These are phyloP conservation scores for Montipora efflorescens DNA, from an alignment of 64 coral and sea anemone species.

Conservation along the genomic window DNA sequence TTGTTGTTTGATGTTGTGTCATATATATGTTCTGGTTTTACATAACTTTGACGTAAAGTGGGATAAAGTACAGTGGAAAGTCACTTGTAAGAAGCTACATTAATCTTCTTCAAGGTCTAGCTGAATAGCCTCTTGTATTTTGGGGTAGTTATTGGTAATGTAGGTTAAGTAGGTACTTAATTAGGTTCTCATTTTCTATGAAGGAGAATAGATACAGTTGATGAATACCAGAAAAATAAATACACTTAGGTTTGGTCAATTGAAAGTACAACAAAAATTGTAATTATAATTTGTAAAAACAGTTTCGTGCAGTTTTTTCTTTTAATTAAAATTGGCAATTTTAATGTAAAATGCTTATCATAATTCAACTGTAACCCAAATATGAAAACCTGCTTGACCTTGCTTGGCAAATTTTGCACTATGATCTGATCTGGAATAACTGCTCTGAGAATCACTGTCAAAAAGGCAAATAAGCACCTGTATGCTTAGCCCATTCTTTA, in stretches of 20 bases:
- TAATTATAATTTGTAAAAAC: slow-evolving; percentile 16
- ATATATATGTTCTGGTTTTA: slow-evolving; percentile 15
- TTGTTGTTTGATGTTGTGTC: slow-evolving; percentile 12
- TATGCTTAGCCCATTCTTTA: background rate
- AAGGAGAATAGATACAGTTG: background rate
- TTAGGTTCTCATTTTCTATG: background rate
- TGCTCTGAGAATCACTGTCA: background rate
- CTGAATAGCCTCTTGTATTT: slow-evolving; percentile 20
- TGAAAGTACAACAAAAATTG: slow-evolving; percentile 21
- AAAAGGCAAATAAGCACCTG: slow-evolving; percentile 1
- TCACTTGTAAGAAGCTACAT: slow-evolving; percentile 54
- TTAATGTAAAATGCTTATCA: background rate
- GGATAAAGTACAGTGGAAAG: slow-evolving; percentile 31
- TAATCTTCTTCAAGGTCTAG: slow-evolving; percentile 22
- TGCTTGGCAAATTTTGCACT: slow-evolving; percentile 20
- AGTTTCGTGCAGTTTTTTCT: slow-evolving; percentile 9
- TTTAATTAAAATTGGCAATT: slow-evolving; percentile 7
- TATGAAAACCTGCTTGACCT: slow-evolving; percentile 20
- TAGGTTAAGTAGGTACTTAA: slow-evolving; percentile 3
- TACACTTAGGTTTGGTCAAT: background rate
- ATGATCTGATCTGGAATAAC: slow-evolving; percentile 1
- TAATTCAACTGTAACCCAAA: slow-evolving; percentile 18
- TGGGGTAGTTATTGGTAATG: slow-evolving; percentile 20
- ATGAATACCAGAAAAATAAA: background rate
- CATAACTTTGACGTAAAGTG: slow-evolving; percentile 8